Percentiles rank a stretch among this genome's conserved stretches.
Conservation (phyloP, 2,888 invertebrate genomes). For the Pediacus dermestoides region DNA sequence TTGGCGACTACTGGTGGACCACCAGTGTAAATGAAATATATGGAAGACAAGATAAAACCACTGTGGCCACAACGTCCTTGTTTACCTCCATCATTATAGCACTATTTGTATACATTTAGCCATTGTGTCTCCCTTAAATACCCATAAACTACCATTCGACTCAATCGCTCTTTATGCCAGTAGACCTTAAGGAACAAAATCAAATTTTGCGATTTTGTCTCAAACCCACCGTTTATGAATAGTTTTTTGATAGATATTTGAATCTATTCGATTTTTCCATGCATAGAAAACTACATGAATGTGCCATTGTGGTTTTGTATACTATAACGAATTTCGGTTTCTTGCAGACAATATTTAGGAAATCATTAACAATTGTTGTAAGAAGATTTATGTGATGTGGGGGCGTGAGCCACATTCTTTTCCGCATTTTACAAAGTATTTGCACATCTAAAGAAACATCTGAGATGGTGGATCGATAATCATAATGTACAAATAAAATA, state of each 20-base stretch:
- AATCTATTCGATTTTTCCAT: slow-evolving; percentile 31
- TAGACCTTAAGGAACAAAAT: neutral
- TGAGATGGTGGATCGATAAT: too few species aligned
- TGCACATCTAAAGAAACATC: too few species aligned
- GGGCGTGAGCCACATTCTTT: too few species aligned
- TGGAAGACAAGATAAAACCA: slow-evolving; percentile 39
- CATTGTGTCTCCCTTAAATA: slow-evolving; percentile 40
- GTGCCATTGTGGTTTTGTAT: slow-evolving; percentile 5
- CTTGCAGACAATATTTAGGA: too few species aligned
- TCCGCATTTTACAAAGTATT: too few species aligned
- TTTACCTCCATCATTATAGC: slow-evolving; percentile 47
- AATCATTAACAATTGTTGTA: too few species aligned
- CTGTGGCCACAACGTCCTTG: slow-evolving; percentile 43
- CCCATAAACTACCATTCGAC: slow-evolving; percentile 30
- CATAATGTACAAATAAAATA: too few species aligned
- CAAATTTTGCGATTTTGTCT: slow-evolving; percentile 20
- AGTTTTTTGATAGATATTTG: slow-evolving; percentile 33
- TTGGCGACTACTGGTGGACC: slow-evolving; percentile 28
- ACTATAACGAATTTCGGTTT: too few species aligned
- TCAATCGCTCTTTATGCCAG: slow-evolving; percentile 10
- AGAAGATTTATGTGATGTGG: too few species aligned
- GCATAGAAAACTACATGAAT: slow-evolving; percentile 20
- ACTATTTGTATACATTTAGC: slow-evolving; percentile 47
- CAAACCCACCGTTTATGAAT: slow-evolving; percentile 25
- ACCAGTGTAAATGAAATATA: slow-evolving; percentile 19